Evolutionary conservation across 2,888 invertebrate species (phyloP), one percentile per base, ranked within the genome.

Genomic region (Agriopis leucophaearia): DNA sequence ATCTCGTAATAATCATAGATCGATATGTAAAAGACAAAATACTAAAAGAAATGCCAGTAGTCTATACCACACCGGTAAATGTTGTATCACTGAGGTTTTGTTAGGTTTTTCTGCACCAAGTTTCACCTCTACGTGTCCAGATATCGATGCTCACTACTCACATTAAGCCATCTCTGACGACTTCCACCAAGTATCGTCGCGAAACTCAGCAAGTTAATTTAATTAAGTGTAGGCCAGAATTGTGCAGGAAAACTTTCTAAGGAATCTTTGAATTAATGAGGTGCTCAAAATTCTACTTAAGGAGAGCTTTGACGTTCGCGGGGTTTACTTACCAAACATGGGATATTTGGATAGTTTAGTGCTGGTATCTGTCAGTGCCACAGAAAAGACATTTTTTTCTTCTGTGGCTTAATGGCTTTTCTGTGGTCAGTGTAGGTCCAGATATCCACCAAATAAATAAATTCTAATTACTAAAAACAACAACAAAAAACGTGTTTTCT

Each of bases 181-280:
- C 62, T 62, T 60, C 51, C 27, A 15, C 60, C 44, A 60, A 70
- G 72, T 73, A 68, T 70, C 69, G 69, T 69, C 61, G 38, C 50
- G 64, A 63, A 75, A 67, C 75, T 74, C 62, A 48, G 68, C 73
- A 79, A 78, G 78, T 76, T 77, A 79, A 81, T 82, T 83, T 81
- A 82, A 82, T 82, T 84, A 84, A 81, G 74, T 73, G 71, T 69
- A 72, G 65, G 66, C 75, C 67, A 63, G 73, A 77, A 74, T 64
- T 67, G 51, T 59, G 56, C 59, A 65, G 71, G 76, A 80, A 82
- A 82, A 75, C 71, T 81, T 83, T 79, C 54, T 81, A 82, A 85
- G 81, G 81, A 79, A 81, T 79, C 78, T 77, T 75, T 78, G 79
- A 82, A 83, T 81, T 86, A 87, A 86, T 81, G 84, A 87, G 81